Percentiles rank a stretch among this genome's conserved stretches.
phyloP scores from a whole-genome alignment of 1,140 invertebrate species.

The Cyrtorhinus lividipennis region DNA sequence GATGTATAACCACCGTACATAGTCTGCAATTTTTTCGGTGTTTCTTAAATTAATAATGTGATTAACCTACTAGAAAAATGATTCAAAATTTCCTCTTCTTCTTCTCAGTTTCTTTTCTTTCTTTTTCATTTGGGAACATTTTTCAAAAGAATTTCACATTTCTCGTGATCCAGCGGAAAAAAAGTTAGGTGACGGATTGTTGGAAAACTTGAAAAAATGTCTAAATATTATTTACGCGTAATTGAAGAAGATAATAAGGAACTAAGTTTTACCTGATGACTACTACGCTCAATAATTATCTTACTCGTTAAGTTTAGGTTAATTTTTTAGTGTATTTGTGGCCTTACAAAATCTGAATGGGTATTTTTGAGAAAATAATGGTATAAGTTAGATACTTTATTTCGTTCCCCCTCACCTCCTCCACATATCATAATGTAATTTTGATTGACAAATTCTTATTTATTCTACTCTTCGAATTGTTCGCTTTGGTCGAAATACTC shows the following conservation, averaged over 20 bases:
- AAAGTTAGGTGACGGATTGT: background rate
- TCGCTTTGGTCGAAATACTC: background rate
- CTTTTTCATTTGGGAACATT: background rate
- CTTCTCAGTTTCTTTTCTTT: background rate
- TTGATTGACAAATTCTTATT: background rate
- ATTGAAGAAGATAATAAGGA: background rate
- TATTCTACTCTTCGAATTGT: background rate
- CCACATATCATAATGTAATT: background rate
- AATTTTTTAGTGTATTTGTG: conserved; percentile 3
- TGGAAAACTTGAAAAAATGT: background rate
- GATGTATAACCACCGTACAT: conserved; percentile 2
- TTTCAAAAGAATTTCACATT: background rate
- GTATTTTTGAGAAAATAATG: background rate
- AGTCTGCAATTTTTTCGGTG: conserved; percentile 1
- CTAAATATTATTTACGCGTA: background rate
- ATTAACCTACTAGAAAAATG: background rate
- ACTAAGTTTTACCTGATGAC: conserved; percentile 6
- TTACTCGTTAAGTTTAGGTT: background rate
- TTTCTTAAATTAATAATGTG: background rate
- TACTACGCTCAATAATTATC: conserved; percentile 10
- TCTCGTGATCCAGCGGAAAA: background rate
- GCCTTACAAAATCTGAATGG: background rate
- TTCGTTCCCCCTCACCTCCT: no score
- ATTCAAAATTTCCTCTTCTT: background rate
- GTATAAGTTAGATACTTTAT: background rate